Percentiles rank a stretch among this genome's conserved stretches.
Evolutionary conservation across 2,113 vertebrate species (phyloP).

Genomic region (Epinephelus lanceolatus): DNA sequence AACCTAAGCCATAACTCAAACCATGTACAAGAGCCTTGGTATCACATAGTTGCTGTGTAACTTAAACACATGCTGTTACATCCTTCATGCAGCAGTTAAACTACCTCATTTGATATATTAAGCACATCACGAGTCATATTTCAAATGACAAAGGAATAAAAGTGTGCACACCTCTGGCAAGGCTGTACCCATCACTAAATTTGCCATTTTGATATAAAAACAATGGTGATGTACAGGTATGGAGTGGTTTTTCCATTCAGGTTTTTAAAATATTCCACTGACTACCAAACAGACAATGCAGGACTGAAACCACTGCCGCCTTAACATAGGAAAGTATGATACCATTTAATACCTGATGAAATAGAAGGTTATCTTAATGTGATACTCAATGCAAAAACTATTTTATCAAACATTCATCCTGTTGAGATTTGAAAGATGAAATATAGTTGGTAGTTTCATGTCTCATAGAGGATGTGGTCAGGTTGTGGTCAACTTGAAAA

Average conservation of each 20-base stretch:
- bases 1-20: not conserved
- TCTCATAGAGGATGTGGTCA: conserved; percentile 42
- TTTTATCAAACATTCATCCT: not conserved
- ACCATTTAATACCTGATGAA: not conserved
- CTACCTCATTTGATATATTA: not conserved
- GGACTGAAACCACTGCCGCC: not conserved
- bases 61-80: not conserved
- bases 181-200: not conserved
- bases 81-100: not conserved
- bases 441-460: not conserved
- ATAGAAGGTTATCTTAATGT: not conserved
- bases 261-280: not conserved
- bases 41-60: not conserved
- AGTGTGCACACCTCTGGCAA: not conserved
- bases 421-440: not conserved
- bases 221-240: not conserved
- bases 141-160: not conserved
- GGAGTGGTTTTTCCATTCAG: not conserved
- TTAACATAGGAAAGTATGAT: not conserved
- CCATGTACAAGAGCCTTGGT: not conserved
- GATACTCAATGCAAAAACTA: not conserved
- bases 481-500: conserved; percentile 17
- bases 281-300: not conserved
- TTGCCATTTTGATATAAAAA: no score
- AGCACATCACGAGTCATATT: not conserved